Evolutionary conservation across 2,113 vertebrate species (phyloP).

Genomic region (Prolemur simus): DNA sequence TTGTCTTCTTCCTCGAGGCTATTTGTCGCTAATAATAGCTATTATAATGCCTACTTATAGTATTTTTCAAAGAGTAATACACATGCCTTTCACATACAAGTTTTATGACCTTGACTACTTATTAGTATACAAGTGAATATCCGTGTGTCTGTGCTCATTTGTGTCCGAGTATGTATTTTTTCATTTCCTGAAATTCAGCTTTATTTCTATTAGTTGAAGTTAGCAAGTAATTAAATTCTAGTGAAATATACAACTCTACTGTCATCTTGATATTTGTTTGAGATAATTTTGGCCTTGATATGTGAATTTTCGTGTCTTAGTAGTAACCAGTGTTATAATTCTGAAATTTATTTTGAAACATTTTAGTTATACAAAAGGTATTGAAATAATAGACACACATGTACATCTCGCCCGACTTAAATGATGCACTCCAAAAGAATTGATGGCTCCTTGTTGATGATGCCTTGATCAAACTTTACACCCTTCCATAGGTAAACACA

Average conservation of each 20-base stretch:
- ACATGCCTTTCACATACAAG: not conserved
- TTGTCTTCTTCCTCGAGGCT: not conserved
- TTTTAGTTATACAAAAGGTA: not conserved
- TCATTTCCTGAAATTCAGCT: not conserved
- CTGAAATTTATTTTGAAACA: constrained; percentile 36
- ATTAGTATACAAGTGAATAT: not conserved
- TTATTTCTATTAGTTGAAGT: not conserved
- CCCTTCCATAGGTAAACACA: not conserved
- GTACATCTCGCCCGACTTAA: not conserved
- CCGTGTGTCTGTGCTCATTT: not conserved
- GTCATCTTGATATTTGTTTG: not conserved
- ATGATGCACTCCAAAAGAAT: not conserved
- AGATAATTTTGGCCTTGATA: not conserved
- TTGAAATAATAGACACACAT: not conserved
- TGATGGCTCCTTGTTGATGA: not conserved
- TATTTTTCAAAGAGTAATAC: constrained; percentile 24
- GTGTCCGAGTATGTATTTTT: not conserved
- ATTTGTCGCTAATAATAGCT: not conserved
- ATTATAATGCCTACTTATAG: not conserved
- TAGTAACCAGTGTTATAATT: not conserved
- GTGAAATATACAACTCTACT: not conserved
- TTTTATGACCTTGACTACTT: not conserved
- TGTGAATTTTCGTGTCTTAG: not conserved
- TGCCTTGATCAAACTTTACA: not conserved
- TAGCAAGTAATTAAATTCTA: constrained; percentile 7